phyloP scores from a whole-genome alignment of 2,888 invertebrate species.

The Zonitis immaculata region DNA sequence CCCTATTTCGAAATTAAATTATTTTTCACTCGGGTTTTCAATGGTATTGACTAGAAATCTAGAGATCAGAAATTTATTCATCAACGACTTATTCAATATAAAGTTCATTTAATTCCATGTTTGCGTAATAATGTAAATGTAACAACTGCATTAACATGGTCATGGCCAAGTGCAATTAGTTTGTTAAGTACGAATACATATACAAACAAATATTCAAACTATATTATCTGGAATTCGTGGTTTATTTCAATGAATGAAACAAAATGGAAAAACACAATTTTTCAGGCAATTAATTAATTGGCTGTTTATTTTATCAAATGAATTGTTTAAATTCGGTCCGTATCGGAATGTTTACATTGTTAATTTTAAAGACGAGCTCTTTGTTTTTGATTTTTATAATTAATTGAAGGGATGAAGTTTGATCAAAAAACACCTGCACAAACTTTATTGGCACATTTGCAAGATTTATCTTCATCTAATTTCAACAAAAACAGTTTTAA shows the following conservation, averaged over 20 bases:
- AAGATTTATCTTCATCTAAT: not conserved
- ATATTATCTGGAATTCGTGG: no score
- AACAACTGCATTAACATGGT: not conserved
- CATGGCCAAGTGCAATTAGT: not conserved
- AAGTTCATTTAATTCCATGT: not conserved
- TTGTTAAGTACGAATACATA: not conserved
- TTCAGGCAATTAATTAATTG: not conserved
- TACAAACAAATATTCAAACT: not conserved
- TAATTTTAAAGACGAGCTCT: not conserved
- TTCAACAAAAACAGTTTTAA: not conserved
- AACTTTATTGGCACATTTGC: not conserved
- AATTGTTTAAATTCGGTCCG: no score
- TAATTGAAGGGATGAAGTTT: not conserved
- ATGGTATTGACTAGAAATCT: no score
- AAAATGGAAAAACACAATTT: no score
- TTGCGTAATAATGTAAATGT: not conserved
- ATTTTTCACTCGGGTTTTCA: no score
- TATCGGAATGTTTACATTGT: no score
- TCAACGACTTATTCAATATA: not conserved
- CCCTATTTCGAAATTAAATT: no score
- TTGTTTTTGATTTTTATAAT: not conserved
- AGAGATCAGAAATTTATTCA: not conserved
- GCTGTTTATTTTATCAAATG: not conserved
- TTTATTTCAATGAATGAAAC: no score
- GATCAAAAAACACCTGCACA: not conserved